Base-by-base conservation (phyloP, 2,113 vertebrate genomes). In the Hippocampus zosterae region DNA sequence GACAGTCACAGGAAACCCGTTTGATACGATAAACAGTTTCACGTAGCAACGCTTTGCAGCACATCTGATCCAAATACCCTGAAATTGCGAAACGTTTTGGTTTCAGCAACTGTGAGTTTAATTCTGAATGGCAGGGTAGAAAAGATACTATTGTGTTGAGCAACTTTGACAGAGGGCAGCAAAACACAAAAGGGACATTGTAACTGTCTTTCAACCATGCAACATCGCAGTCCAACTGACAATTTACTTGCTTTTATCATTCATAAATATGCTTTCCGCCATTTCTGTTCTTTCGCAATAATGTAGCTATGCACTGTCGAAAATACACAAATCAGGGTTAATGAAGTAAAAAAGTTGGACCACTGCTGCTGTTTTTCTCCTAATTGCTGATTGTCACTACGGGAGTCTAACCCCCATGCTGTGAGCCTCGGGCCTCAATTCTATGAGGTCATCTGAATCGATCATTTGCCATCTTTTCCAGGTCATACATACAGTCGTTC, bases 401-500 rank as follows among this genome's bases (percentile, higher is more conserved):
- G 48, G 52, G 42, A 53, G 10, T 6, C 15, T 3, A 8, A 1
- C 15, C 21, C 59, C 57, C 12, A 68, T 44, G 62, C 44, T 61
- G 37, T 16, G 64, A 66, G 57, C 33, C 19, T 13, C 4, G 56
- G 64, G 44, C 69, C 12, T 40, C 1, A 56, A 65, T 62, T 37
- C 44, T 71, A 46, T 23, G 12, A 67, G 42, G 60, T 65, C 50
- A 44, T 71, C 48, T 52, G n/a, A 60, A 82, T 87, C 72, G 67
- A 76, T 84, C 70, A 75, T 41, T 68, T 59, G 65, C 64, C 52
- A 71, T 80, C 69, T 65, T 65, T 73, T 81, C 59, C 70, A 81
- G 79, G 75, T 84, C 81, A 84, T 18, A 46, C 53, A 71, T 65
- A 73, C 57, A 72, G 65, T 12, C 18, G 0, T 42, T 57, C 62